Conservation (phyloP, 2,113 vertebrate species). For the Leptobrachium leishanense region DNA sequence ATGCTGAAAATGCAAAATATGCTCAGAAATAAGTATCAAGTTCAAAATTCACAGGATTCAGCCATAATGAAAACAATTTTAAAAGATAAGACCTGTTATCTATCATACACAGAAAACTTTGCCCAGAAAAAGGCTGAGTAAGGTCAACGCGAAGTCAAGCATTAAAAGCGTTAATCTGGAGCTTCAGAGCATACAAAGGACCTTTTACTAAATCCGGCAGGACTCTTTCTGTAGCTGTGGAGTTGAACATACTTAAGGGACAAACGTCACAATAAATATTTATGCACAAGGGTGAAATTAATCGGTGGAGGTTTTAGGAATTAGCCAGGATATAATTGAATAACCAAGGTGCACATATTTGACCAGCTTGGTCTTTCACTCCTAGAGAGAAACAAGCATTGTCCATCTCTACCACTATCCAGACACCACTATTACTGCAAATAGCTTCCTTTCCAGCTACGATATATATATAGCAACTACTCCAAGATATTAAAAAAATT, state of each 20-base stretch:
- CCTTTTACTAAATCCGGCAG: background rate
- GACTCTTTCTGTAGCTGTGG: background rate
- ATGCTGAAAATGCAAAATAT: background rate
- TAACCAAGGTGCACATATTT: too few species aligned
- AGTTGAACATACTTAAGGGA: background rate
- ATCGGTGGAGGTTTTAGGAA: too few species aligned
- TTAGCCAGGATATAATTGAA: too few species aligned
- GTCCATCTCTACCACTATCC: too few species aligned
- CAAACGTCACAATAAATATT: background rate
- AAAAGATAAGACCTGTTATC: slow-evolving; percentile 29
- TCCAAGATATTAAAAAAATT: too few species aligned
- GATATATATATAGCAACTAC: too few species aligned
- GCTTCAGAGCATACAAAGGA: background rate
- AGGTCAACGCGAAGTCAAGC: slow-evolving; percentile 10
- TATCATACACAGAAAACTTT: slow-evolving; percentile 21
- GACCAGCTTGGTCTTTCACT: too few species aligned
- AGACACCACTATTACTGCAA: too few species aligned
- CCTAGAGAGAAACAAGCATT: too few species aligned
- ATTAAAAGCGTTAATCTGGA: background rate
- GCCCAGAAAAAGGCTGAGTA: background rate
- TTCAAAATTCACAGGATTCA: slow-evolving; percentile 18
- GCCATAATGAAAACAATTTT: background rate
- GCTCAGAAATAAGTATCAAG: background rate
- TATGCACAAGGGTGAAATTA: too few species aligned
- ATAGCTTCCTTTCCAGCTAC: too few species aligned